These are phyloP conservation scores for Scatophagus argus DNA, from an alignment of 2,113 vertebrate genomes.

Conservation along the genomic window DNA sequence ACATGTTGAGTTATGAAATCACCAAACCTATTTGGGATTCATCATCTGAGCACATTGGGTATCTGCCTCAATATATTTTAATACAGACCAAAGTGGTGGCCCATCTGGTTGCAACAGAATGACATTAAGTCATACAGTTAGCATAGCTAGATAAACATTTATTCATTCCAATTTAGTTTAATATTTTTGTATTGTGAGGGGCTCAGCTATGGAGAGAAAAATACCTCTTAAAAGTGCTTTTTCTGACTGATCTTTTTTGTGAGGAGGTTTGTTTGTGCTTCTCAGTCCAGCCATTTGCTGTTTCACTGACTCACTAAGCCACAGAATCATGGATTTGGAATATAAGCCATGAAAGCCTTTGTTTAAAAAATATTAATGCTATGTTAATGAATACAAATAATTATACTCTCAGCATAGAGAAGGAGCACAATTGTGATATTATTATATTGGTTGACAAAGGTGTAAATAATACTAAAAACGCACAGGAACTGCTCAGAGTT, in stretches of 20 bases:
- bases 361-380: constrained; percentile 26
- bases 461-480: constrained; percentile 10
- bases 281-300: neutral
- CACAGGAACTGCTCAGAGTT: constrained; percentile 5
- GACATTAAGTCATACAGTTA: neutral
- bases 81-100: neutral
- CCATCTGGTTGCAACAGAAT: neutral
- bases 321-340: constrained; percentile 38
- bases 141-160: neutral
- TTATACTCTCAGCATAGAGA: neutral
- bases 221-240: neutral
- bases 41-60: neutral
- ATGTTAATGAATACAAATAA: constrained; percentile 36
- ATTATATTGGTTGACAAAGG: neutral
- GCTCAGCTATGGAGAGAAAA: neutral
- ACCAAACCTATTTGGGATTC: too few species aligned
- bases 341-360: constrained; percentile 15
- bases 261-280: constrained; percentile 24
- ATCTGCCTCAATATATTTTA: neutral
- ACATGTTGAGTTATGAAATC: neutral
- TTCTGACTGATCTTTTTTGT: constrained; percentile 5
- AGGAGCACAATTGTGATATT: too few species aligned
- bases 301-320: constrained; percentile 27
- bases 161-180: neutral
- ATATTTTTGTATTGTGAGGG: neutral